Evolutionary conservation across 2,888 invertebrate genomes (phyloP).

Genomic region (Sylvicola fuscatus): DNA sequence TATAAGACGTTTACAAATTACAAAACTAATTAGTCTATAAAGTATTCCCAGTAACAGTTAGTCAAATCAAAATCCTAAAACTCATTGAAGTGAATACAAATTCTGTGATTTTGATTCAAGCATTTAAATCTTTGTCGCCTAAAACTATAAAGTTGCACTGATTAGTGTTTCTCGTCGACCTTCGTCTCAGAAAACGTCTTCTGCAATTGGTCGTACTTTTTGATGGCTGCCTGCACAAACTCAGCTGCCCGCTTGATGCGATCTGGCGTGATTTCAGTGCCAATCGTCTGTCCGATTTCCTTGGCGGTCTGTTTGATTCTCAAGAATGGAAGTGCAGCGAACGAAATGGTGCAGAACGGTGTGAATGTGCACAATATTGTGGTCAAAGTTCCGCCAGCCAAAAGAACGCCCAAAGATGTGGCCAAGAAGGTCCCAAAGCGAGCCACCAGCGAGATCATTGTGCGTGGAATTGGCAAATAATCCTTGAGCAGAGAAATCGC

Average conservation of each 20-base stretch:
- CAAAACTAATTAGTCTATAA: too few species aligned
- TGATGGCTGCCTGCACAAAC: slow-evolving; percentile 32
- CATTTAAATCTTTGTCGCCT: too few species aligned
- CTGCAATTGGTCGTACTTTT: slow-evolving; percentile 28
- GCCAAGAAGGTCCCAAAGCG: slow-evolving; percentile 24
- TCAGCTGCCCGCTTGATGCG: slow-evolving; percentile 29
- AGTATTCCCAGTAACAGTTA: too few species aligned
- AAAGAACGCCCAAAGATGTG: slow-evolving; percentile 16
- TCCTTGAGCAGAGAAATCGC: slow-evolving; percentile 11
- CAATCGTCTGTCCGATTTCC: slow-evolving; percentile 17
- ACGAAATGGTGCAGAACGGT: slow-evolving; percentile 31
- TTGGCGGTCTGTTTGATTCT: not conserved
- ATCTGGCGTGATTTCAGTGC: slow-evolving; percentile 29
- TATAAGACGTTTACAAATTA: too few species aligned
- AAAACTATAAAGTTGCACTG: too few species aligned
- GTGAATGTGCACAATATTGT: slow-evolving; percentile 33
- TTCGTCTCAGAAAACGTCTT: slow-evolving; percentile 4
- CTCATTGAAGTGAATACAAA: too few species aligned
- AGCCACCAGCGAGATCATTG: slow-evolving; percentile 20
- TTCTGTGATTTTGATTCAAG: too few species aligned
- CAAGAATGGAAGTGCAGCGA: slow-evolving; percentile 17
- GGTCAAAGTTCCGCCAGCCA: slow-evolving; percentile 31
- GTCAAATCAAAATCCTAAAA: too few species aligned
- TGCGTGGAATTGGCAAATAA: slow-evolving; percentile 12
- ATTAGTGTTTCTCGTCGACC: not conserved